A percentile compares a stretch with the other conserved stretches of the same genome.
Conservation (phyloP, 2,113 vertebrate genomes). For the Todiramphus saurophagus region DNA sequence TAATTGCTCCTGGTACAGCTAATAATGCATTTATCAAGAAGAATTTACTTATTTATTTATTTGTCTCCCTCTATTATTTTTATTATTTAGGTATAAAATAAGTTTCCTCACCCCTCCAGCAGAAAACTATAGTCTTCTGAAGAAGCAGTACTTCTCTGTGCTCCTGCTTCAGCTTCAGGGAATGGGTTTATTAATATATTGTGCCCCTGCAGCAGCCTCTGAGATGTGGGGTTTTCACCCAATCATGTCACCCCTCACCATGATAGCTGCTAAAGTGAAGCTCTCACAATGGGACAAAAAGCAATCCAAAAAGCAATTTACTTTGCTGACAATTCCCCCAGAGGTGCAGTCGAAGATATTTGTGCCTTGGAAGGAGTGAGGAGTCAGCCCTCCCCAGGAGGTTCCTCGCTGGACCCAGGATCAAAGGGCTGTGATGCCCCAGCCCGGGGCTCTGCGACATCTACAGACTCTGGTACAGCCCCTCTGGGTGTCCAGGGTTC, state of each 20-base stretch:
- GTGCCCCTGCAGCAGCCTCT: not conserved
- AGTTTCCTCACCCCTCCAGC: not conserved
- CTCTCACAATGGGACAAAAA: conserved; percentile 38
- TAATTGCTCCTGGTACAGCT: conserved; percentile 69
- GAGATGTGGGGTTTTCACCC: not conserved
- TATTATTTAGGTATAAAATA: conserved; percentile 35
- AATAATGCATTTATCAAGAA: conserved; percentile 63
- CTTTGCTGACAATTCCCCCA: conserved; percentile 25
- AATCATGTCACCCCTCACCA: not conserved
- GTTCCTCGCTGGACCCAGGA: not conserved
- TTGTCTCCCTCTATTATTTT: conserved; percentile 40
- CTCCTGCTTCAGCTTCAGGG: not conserved
- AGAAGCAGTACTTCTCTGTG: not conserved
- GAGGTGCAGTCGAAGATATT: not conserved
- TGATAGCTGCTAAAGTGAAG: conserved; percentile 7
- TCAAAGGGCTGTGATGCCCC: not conserved
- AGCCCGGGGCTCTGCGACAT: not conserved
- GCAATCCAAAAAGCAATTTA: conserved; percentile 62
- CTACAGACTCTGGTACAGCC: not conserved
- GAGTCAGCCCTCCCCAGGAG: not conserved
- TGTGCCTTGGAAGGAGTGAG: not conserved
- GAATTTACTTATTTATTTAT: conserved; percentile 61
- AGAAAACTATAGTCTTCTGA: conserved; percentile 2
- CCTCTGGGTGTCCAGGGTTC: too few relatives aligned
- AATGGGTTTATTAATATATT: conserved; percentile 32